Conservation (phyloP, 2,113 vertebrate species). For the Caloenas nicobarica region DNA sequence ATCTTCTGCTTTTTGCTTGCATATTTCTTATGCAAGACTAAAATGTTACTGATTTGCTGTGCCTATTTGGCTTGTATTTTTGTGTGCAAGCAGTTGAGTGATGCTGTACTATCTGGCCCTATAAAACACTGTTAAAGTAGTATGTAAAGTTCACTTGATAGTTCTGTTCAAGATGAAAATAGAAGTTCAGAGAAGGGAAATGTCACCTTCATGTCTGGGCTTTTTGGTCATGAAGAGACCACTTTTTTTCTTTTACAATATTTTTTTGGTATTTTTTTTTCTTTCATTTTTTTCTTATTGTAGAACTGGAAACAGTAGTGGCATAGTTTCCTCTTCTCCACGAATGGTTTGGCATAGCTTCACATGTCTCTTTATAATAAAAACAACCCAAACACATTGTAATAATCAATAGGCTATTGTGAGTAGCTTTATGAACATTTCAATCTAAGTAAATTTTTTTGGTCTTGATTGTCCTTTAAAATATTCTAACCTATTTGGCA, state of each 20-base stretch:
- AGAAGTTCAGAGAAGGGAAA: neutral
- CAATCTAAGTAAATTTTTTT: slow-evolving; percentile 15
- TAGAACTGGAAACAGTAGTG: slow-evolving; percentile 19
- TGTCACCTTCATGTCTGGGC: neutral
- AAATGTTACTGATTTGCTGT: neutral
- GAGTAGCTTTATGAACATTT: slow-evolving; percentile 42
- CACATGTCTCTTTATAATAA: slow-evolving; percentile 44
- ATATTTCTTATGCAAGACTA: neutral
- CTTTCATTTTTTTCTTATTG: slow-evolving; percentile 23
- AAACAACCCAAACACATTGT: slow-evolving; percentile 48
- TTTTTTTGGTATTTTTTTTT: neutral
- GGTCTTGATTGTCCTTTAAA: slow-evolving; percentile 18
- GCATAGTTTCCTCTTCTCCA: slow-evolving; percentile 44
- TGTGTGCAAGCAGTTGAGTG: neutral
- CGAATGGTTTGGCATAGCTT: slow-evolving; percentile 27
- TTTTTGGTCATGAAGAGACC: neutral
- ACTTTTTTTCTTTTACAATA: neutral
- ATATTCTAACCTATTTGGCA: neutral
- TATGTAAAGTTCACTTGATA: neutral
- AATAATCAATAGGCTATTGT: slow-evolving; percentile 49
- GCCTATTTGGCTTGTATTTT: neutral
- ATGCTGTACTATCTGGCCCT: neutral
- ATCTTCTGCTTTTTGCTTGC: neutral
- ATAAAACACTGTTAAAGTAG: neutral
- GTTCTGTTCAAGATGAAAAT: neutral